Conservation (phyloP, 1,140 invertebrate genomes). For the Bradysia coprophila region DNA sequence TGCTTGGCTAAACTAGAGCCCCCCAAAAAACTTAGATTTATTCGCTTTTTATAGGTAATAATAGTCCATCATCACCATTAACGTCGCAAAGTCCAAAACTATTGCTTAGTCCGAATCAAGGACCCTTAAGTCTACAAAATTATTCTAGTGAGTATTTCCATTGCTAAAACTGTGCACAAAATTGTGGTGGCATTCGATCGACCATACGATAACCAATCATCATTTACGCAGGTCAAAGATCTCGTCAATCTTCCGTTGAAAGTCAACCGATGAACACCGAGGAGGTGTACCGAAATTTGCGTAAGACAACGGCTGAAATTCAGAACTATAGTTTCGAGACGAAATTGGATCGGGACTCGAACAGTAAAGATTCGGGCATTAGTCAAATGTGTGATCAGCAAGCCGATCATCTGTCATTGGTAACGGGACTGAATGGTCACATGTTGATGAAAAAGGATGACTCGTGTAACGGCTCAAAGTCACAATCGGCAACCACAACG, state of each 20-base stretch:
- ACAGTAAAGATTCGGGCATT: constrained; percentile 76
- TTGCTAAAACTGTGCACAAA: neutral
- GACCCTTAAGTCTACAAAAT: constrained; percentile 19
- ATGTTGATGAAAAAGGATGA: constrained; percentile 16
- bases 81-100: constrained; percentile 23
- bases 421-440: constrained; percentile 29
- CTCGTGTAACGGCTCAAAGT: constrained; percentile 19
- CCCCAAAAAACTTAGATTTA: too few relatives aligned
- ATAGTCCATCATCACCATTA: constrained; percentile 20
- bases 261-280: constrained; percentile 51
- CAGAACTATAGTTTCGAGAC: constrained; percentile 51
- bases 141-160: constrained; percentile 13
- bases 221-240: constrained; percentile 17
- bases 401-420: constrained; percentile 4
- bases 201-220: too few relatives aligned
- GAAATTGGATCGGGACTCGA: constrained; percentile 52
- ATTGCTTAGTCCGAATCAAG: constrained; percentile 19
- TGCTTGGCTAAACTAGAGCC: too few relatives aligned
- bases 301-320: constrained; percentile 84
- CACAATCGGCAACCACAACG: constrained; percentile 23
- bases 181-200: too few relatives aligned
- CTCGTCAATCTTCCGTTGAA: constrained; percentile 21
- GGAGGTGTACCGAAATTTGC: constrained; percentile 71
- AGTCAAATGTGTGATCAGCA: constrained; percentile 45
- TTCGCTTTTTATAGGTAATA: constrained; percentile 11